phyloP scores from a whole-genome alignment of 1,140 invertebrate genomes.

The Drosophila parabipectinata region DNA sequence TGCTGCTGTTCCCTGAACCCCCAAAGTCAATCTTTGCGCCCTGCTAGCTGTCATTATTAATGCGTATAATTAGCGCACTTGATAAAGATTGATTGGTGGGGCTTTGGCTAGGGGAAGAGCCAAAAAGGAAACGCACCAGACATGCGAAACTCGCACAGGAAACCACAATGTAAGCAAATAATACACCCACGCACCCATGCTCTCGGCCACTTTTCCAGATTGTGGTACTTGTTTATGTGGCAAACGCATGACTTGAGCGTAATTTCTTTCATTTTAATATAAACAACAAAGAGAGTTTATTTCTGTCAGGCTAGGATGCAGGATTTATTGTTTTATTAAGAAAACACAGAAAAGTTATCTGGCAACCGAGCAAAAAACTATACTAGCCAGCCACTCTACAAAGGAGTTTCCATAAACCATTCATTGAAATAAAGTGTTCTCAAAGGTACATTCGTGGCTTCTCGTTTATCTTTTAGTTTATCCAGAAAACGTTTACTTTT shows the following conservation, averaged over 20 bases:
- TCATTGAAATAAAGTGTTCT: constrained; percentile 45
- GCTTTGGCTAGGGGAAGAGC: constrained; percentile 26
- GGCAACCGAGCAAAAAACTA: not conserved
- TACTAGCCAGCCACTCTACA: constrained; percentile 1
- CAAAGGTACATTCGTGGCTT: constrained; percentile 12
- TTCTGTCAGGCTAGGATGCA: constrained; percentile 17
- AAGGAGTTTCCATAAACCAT: constrained; percentile 33
- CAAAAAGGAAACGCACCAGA: constrained; percentile 34
- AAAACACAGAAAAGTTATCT: constrained; percentile 25
- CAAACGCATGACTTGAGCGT: constrained; percentile 70
- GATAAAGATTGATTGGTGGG: constrained; percentile 75
- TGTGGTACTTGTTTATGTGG: constrained; percentile 72
- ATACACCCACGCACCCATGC: constrained; percentile 13
- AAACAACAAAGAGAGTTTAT: constrained; percentile 27
- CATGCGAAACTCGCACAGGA: constrained; percentile 28
- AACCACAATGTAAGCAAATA: constrained; percentile 60
- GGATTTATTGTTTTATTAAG: constrained; percentile 71
- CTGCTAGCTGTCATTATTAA: constrained; percentile 72
- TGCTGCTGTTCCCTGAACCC: constrained; percentile 21
- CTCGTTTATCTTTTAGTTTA: constrained; percentile 29
- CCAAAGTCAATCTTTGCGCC: constrained; percentile 1
- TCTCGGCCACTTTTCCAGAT: constrained; percentile 24
- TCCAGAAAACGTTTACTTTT: constrained; percentile 30
- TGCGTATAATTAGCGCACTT: constrained; percentile 76
- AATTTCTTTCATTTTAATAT: constrained; percentile 66